Conservation (phyloP, 2,888 invertebrate species). For the Fragum sueziense region DNA sequence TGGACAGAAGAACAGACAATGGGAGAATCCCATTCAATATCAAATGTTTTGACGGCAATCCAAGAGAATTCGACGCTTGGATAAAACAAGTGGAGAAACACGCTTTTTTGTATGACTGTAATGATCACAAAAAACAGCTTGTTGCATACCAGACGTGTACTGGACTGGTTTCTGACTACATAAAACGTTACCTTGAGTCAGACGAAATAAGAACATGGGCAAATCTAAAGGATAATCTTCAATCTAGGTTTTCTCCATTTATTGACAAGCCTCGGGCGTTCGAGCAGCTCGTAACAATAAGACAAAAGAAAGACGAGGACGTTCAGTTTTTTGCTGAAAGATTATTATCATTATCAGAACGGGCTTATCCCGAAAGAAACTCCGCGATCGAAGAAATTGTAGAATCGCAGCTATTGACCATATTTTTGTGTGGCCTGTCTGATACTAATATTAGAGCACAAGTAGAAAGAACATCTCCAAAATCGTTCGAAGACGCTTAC, state of each 20-base stretch:
- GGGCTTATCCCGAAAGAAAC: constrained; percentile 16
- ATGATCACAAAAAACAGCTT: neutral
- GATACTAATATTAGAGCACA: constrained; percentile 12
- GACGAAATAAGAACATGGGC: neutral
- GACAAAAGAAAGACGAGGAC: constrained; percentile 1
- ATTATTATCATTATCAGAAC: neutral
- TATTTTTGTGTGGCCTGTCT: constrained; percentile 12
- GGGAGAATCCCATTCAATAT: neutral
- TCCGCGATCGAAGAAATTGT: constrained; percentile 6
- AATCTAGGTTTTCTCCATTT: constrained; percentile 4
- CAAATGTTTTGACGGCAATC: neutral
- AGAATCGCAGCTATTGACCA: constrained; percentile 19
- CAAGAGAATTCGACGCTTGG: neutral
- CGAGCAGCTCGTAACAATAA: constrained; percentile 2
- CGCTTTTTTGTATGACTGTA: neutral
- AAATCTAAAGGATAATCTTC: constrained; percentile 4
- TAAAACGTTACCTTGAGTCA: neutral
- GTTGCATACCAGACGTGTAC: neutral
- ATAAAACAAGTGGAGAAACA: constrained; percentile 7
- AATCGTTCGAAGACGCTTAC: constrained; percentile 22
- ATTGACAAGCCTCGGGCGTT: constrained; percentile 10
- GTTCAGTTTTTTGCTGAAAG: constrained; percentile 7
- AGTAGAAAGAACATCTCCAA: constrained; percentile 8
- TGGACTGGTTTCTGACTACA: constrained; percentile 2
- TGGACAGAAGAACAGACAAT: neutral